Base-by-base conservation (phyloP, 2,888 invertebrate genomes). In the Choristoneura rosaceana region DNA sequence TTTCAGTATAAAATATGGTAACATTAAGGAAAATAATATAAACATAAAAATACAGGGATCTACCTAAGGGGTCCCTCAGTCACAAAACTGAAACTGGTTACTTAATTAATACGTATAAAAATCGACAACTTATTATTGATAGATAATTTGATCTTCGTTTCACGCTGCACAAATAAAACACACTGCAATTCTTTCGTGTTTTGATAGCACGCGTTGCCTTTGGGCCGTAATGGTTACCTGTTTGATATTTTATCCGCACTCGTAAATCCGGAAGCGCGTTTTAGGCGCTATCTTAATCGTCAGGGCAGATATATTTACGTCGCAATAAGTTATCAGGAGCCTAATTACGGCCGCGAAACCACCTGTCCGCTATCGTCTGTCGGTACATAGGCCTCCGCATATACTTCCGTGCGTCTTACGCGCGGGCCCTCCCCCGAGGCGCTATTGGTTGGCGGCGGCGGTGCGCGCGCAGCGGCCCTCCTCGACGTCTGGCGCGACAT, bases 301-400 rank as follows among this genome's bases (percentile, higher is more conserved):
- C 85, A 87, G 86, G 87, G 85, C 85, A 88, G 90, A 90, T 92
- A 91, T 93, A 91, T 90, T 90, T 89, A 88, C 78, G 75, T 75
- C 76, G 90, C 88, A 91, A 92, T 92, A 92, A 92, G 88, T 93
- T 93, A 92, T 92, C 90, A 90, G 90, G 82, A 86, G 92, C 90
- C 93, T 94, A 94, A 94, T 93, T 94, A 92, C 90, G 88, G 88
- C 87, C 88, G 88, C 91, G 93, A 91, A 93, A 93, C 93, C 94
- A 93, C 94, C 94, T 94, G 94, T 94, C 93, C 93, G 93, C 91
- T 92, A 81, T 83, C 82, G 90, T 90, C 90, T 73, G 90, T 87
- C 91, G 90, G 94, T 94, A 94, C 93, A 94, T 94, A 94, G 94
- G 94, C 94, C 92, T 93, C 89, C 91, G 92, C 94, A 94, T 93